Base-by-base conservation (phyloP, 2,888 invertebrate species). In the Aleiodes alternator region DNA sequence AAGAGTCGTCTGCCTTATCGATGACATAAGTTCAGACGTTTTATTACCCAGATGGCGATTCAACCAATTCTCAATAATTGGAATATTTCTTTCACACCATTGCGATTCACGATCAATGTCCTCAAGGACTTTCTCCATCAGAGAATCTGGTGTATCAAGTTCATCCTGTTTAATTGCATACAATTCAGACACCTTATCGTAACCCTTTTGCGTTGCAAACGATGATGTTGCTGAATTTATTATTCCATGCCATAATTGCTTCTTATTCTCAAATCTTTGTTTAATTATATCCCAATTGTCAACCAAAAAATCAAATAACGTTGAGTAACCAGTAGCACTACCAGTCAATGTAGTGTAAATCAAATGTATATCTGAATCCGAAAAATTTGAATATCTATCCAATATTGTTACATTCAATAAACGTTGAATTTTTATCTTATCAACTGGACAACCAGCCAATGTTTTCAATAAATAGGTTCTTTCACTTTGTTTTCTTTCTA, bases 401-500 rank as follows among this genome's bases (percentile, higher is more conserved):
- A 96, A 85, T 53, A 96, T 91, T 0, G 95, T 93, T 6, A 94
- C 91, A 82, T 94, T 94, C 48, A 96, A 86, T 12, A 94, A 85
- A 74, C 91, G 90, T 82, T 93, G 92, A 56, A 96, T 94, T 88
- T 95, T 96, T 80, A 91, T 91, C 0, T 92, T 89, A 71, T 95
- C 93, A n/a, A 92, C 92, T 0, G 96, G 95, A 87, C 96, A 96
- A 0, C 96, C 95, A 0, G 95, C 95, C 3, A 96, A 89, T 0
- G 94, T 95, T 88, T 95, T 96, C 68, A 96, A 87, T 3, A 96
- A 91, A 87, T 94, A 95, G 0, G 95, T 95, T 80, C 96, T 90
- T 87, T 96, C 96, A 80, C 93, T 95, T 83, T 93, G 93, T 81
- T 93, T 93, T 66, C 95, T 91, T 43, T 86, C 86, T 11, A 73